Conservation (phyloP, 2,797 vertebrate species). For the Sus cebifrons region DNA sequence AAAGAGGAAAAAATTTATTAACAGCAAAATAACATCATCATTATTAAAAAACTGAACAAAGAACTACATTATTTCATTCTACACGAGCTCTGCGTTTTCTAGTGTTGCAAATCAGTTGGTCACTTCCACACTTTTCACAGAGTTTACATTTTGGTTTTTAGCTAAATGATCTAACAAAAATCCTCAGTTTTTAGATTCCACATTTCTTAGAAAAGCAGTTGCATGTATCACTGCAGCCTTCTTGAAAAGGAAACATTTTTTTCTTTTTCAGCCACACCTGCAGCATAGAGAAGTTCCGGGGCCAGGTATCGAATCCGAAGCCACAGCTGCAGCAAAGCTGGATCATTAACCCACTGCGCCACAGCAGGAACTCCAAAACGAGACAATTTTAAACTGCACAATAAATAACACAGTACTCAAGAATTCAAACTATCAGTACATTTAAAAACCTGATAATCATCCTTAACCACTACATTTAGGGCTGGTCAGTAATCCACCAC, state of each 20-base stretch:
- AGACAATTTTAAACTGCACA: not conserved
- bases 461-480: not conserved
- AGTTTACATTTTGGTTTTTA: constrained; percentile 50
- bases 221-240: constrained; percentile 7
- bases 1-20: constrained; percentile 41
- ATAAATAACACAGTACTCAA: constrained; percentile 25
- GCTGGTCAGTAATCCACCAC: not conserved
- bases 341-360: no score
- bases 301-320: no score
- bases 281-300: no score
- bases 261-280: no score
- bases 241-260: not conserved
- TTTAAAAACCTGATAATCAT: constrained; percentile 13
- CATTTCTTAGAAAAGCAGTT: constrained; percentile 65
- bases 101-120: constrained; percentile 76
- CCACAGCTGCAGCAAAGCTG: no score
- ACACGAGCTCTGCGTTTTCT: constrained; percentile 53
- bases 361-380: not conserved
- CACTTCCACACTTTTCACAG: not conserved
- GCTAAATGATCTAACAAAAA: constrained; percentile 56
- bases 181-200: constrained; percentile 33
- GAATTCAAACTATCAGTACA: constrained; percentile 26
- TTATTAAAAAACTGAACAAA: constrained; percentile 68
- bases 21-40: constrained; percentile 16
- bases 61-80: constrained; percentile 62